phyloP scores from a whole-genome alignment of 2,888 invertebrate species.

The Ligdia adustata region DNA sequence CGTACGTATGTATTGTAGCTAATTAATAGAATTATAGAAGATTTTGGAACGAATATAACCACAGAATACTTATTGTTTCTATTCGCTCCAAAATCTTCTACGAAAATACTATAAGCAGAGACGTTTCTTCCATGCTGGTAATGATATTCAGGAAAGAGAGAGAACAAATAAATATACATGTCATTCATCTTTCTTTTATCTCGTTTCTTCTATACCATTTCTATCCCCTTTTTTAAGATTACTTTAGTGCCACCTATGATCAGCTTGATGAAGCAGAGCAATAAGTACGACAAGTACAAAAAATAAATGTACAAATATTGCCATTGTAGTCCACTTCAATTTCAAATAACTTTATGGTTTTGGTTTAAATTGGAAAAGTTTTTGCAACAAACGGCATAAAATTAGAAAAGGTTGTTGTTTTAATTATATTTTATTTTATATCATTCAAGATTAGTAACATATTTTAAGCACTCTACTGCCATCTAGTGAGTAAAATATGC shows the following conservation, averaged over 20 bases:
- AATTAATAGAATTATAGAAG: no score
- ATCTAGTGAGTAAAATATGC: slow-evolving; percentile 51
- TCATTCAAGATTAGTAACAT: not conserved
- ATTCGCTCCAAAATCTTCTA: no score
- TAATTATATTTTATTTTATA: not conserved
- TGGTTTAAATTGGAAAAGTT: not conserved
- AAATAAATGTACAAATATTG: no score
- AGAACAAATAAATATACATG: no score
- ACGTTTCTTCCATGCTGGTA: slow-evolving; percentile 5
- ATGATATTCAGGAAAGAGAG: not conserved
- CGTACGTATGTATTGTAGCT: no score
- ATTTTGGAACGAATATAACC: no score
- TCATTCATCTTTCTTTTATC: no score
- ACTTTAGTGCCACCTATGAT: slow-evolving; percentile 41
- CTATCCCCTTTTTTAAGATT: not conserved
- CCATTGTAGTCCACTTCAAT: slow-evolving; percentile 13
- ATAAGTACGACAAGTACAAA: no score
- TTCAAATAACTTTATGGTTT: not conserved
- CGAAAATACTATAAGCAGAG: slow-evolving; percentile 1
- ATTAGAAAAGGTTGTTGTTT: not conserved
- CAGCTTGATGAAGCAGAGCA: not conserved
- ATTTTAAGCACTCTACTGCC: slow-evolving; percentile 38
- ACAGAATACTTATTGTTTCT: no score
- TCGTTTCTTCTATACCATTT: no score
- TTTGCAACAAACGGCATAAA: not conserved